phyloP scores from a whole-genome alignment of 1,140 invertebrate genomes.

The Sipha flava region DNA sequence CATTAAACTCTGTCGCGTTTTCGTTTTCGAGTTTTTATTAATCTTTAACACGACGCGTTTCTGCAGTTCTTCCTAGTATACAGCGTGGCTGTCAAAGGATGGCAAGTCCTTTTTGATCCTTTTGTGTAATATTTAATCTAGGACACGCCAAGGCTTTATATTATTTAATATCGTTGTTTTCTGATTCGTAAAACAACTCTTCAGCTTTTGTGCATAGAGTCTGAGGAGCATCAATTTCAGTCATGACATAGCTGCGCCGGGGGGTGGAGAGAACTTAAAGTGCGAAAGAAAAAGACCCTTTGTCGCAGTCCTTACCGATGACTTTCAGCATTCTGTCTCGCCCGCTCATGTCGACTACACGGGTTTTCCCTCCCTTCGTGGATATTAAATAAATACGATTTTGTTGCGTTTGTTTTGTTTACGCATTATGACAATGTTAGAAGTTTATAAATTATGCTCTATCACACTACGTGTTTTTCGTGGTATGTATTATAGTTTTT shows the following conservation, averaged over 20 bases:
- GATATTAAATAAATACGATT: slow-evolving; percentile 8
- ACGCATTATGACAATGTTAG: slow-evolving; percentile 2
- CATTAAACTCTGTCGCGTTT: slow-evolving; percentile 30
- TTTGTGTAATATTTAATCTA: slow-evolving; percentile 33
- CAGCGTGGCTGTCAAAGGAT: slow-evolving; percentile 15
- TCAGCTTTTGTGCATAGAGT: slow-evolving; percentile 17
- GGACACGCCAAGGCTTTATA: slow-evolving; percentile 29
- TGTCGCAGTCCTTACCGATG: slow-evolving; percentile 10
- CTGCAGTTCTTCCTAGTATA: slow-evolving; percentile 6
- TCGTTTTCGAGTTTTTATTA: slow-evolving; percentile 28
- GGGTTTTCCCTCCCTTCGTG: background rate
- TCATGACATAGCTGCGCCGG: background rate
- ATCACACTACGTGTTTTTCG: background rate
- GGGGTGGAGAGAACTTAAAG: slow-evolving; percentile 25
- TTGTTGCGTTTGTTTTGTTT: background rate
- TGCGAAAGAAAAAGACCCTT: slow-evolving; percentile 20
- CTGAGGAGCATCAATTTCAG: slow-evolving; percentile 23
- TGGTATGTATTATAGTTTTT: background rate
- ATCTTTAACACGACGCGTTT: slow-evolving; percentile 18
- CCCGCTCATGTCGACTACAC: slow-evolving; percentile 10
- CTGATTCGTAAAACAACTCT: slow-evolving; percentile 33
- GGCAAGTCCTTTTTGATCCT: slow-evolving; percentile 25
- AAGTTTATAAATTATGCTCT: slow-evolving; percentile 7
- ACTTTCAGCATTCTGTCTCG: slow-evolving; percentile 30
- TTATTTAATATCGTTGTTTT: slow-evolving; percentile 32